phyloP scores from a whole-genome alignment of 2,797 vertebrate species.

The Leucoraja ocellata region DNA sequence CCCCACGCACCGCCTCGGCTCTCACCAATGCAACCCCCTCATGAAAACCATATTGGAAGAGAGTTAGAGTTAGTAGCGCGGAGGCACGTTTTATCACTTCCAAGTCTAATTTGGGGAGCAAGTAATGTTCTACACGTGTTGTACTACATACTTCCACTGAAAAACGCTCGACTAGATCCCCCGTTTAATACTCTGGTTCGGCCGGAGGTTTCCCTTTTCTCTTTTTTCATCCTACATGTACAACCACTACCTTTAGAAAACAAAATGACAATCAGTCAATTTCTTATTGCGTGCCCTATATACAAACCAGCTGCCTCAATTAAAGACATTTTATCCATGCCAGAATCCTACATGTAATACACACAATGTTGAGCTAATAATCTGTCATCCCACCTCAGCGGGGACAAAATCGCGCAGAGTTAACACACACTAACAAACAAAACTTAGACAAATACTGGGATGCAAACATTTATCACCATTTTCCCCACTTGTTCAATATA shows the following conservation, averaged over 20 bases:
- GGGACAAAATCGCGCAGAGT: constrained; percentile 7
- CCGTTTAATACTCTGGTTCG: not conserved
- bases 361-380: constrained; percentile 26
- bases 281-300: not conserved
- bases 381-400: constrained; percentile 16
- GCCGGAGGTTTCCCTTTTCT: not conserved
- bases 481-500: not conserved
- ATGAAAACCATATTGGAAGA: not conserved
- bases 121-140: constrained; percentile 6
- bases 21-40: not conserved
- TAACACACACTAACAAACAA: constrained; percentile 19
- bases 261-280: not conserved
- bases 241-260: not conserved
- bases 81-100: not conserved
- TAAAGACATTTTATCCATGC: not conserved
- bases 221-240: not conserved
- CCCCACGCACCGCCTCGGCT: no score
- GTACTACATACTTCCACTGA: not conserved
- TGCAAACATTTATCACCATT: not conserved
- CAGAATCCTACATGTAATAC: not conserved
- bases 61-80: constrained; percentile 4
- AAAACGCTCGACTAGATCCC: not conserved
- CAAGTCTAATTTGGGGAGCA: not conserved
- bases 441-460: constrained; percentile 9
- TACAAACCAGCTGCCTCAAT: not conserved